Evolutionary conservation across 2,797 vertebrate genomes (phyloP), one percentile per base, ranked within the genome.

Genomic region (Myripristis murdjan): DNA sequence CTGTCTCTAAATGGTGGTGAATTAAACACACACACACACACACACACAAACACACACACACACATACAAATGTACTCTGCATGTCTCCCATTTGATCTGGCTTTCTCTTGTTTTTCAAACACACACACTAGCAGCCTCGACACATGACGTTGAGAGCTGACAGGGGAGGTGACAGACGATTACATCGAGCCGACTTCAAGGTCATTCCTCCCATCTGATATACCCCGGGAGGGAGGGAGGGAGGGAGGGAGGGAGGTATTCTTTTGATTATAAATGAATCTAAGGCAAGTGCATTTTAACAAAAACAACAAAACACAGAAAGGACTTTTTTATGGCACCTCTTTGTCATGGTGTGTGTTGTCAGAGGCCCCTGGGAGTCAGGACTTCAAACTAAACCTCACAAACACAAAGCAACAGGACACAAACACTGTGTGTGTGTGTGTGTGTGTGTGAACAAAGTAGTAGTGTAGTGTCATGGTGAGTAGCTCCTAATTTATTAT

Each of bases 111-210:
- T 20, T 20, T 20, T 1, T 20, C 20, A 20, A 20, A 20, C 28
- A 28, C 28, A 57, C 15, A 58, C 26, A 18, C 12, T 57, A 2
- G 7, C 18, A 26, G 43, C 43, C 26, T 35, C 43, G 48, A 64
- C 47, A 70, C 2, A 0, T 18, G 39, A 70, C 47, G 53, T 23
- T 76, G 11, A 2, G 22, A 54, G 62, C 48, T 57, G 70, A 70
- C 22, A 73, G 51, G 46, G 63, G 39, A 35, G 48, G 70, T n/a
- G 0, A 66, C 26, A 64, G 70, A 51, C 60, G 73, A 80, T 70
- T 49, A 73, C 37, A 73, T 70, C 44, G 44, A 60, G 48, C 58
- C 47, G 33, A 75, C 62, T 65, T 75, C 46, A 70, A 80, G 66
- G 70, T 60, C 58, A 48, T 12, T 41, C 1, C 43, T 69, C 56